Base-by-base conservation (phyloP, 2,797 vertebrate species). In the Sebastes nivosus region DNA sequence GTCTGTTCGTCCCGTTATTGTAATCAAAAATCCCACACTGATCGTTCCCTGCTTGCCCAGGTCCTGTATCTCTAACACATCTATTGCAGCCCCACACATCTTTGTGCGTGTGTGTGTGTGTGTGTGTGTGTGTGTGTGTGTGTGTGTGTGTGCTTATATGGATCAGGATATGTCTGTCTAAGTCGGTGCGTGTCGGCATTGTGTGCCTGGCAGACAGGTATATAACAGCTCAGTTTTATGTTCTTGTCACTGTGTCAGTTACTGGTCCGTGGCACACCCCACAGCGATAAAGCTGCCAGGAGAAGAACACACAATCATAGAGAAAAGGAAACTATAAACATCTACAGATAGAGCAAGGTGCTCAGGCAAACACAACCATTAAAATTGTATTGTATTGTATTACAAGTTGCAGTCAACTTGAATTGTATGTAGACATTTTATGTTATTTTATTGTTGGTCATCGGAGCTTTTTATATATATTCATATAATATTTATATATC, bases 1-100 rank as follows among this genome's bases (percentile, higher is more conserved):
- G 52, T 80, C 66, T 6, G n/a, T 83, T 78, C 20, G 18, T 88
- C 18, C 52, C 50, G 57, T 72, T 79, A 82, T 80, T 46, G 2
- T 27, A 82, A 61, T 85, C 63, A 70, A 36, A 80, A 89, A 80
- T 82, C 76, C 67, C 71, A 82, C 30, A 67, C 66, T 76, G 71
- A 64, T 79, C 5, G 20, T 63, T 70, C 50, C 73, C 27, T 65
- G 25, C 42, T 78, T 36, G 61, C 50, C 32, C 61, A 29, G 30
- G 30, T 63, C 38, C 24, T 0, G 7, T 58, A 72, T 76, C 64
- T 82, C 50, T 24, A 52, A 66, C 64, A 22, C 66, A 69, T 22
- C 66, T n/a, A 42, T 42, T 80, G 36, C 61, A 75, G 30, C 22
- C 1, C 27, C 42, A 68, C 29, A 38, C 65, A 22, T 75, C 36